Evolutionary conservation across 2,113 vertebrate genomes (phyloP).

Genomic region (Maccullochella peelii): DNA sequence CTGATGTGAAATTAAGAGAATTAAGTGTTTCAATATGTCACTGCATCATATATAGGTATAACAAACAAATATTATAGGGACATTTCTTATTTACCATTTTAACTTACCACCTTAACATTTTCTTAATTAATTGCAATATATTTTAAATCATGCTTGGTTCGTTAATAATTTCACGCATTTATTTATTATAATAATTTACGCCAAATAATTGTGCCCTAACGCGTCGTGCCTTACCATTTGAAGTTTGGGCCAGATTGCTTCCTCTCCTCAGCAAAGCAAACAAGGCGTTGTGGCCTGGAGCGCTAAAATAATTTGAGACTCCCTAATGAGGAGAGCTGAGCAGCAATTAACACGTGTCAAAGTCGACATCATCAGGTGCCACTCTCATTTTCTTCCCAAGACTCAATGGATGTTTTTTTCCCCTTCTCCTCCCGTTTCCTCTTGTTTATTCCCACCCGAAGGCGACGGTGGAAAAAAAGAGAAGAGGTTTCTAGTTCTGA

Average conservation of each 20-base stretch:
- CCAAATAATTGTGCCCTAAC: background rate
- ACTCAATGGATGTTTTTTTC: slow-evolving; percentile 86
- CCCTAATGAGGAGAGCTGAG: slow-evolving; percentile 95
- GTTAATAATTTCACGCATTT: background rate
- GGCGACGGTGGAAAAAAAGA: slow-evolving; percentile 75
- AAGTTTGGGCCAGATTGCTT: slow-evolving; percentile 57
- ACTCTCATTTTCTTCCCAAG: slow-evolving; percentile 94
- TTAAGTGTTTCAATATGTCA: background rate
- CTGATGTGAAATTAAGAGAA: background rate
- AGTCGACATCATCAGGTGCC: slow-evolving; percentile 97
- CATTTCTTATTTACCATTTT: background rate
- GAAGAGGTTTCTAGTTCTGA: slow-evolving; percentile 85
- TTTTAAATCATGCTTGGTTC: background rate
- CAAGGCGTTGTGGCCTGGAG: slow-evolving; percentile 76
- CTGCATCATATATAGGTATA: background rate
- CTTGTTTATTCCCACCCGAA: slow-evolving; percentile 83
- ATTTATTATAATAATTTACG: background rate
- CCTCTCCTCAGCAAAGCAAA: slow-evolving; percentile 66
- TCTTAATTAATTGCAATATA: background rate
- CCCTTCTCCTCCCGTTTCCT: slow-evolving; percentile 49
- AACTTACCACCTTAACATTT: too few species aligned
- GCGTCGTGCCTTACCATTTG: slow-evolving; percentile 8
- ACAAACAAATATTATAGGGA: background rate
- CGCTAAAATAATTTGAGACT: slow-evolving; percentile 92
- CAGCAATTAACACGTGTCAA: slow-evolving; percentile 98